These are phyloP conservation scores for Mylabris sibirica DNA, from an alignment of 2,888 invertebrate genomes.

Conservation along the genomic window DNA sequence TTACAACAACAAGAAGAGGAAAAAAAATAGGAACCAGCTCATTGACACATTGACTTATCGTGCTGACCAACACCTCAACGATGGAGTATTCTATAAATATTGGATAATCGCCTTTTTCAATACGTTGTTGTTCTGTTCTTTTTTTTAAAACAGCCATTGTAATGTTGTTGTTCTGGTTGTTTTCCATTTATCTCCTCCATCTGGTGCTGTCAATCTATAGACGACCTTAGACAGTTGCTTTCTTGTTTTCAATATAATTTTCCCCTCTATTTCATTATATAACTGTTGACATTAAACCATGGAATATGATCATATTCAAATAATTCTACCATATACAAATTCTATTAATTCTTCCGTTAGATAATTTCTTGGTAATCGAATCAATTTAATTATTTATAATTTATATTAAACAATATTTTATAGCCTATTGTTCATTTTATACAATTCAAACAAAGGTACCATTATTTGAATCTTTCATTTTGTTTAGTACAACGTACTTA, in stretches of 20 bases:
- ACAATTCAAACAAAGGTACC: neutral
- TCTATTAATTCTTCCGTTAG: neutral
- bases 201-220: slow-evolving; percentile 13
- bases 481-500: neutral
- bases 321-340: slow-evolving; percentile 4
- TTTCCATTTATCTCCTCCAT: slow-evolving; percentile 6
- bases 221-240: slow-evolving; percentile 14
- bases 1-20: neutral
- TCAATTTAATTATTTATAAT: slow-evolving; percentile 9
- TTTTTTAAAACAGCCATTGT: neutral
- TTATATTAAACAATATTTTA: slow-evolving; percentile 1
- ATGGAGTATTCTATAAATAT: slow-evolving; percentile 11
- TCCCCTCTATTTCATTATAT: slow-evolving; percentile 5
- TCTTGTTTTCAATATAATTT: slow-evolving; percentile 1
- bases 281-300: slow-evolving; percentile 3
- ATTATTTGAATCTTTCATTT: neutral
- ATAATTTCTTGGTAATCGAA: slow-evolving; percentile 12
- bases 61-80: slow-evolving; percentile 3
- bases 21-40: neutral
- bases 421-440: neutral
- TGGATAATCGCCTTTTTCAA: slow-evolving; percentile 9
- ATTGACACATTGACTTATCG: slow-evolving; percentile 21
- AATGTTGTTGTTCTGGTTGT: slow-evolving; percentile 6
- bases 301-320: neutral
- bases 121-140: neutral